phyloP scores from a whole-genome alignment of 1,140 invertebrate species.

The Teleopsis dalmanni region DNA sequence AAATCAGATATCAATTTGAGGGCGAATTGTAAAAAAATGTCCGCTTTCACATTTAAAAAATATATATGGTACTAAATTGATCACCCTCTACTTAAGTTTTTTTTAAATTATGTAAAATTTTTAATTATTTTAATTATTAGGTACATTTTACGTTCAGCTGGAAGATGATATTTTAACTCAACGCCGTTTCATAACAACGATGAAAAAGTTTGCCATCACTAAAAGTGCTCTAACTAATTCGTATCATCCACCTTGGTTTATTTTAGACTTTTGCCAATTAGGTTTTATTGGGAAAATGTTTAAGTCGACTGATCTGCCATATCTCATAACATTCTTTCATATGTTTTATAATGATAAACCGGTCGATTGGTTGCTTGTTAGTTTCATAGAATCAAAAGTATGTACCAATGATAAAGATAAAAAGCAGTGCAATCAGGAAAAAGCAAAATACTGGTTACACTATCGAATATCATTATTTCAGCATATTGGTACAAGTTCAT shows the following conservation, averaged over 20 bases:
- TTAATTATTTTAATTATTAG: slow-evolving; percentile 3
- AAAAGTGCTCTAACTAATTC: slow-evolving; percentile 57
- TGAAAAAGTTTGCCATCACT: slow-evolving; percentile 82
- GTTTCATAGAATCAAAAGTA: slow-evolving; percentile 83
- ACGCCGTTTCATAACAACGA: slow-evolving; percentile 71
- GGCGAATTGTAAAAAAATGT: too few species aligned
- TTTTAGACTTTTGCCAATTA: slow-evolving; percentile 89
- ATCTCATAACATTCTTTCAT: slow-evolving; percentile 86
- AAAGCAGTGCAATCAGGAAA: slow-evolving; percentile 80
- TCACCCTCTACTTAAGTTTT: too few species aligned
- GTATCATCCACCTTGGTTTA: slow-evolving; percentile 72
- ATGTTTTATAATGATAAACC: slow-evolving; percentile 87
- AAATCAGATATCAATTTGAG: too few species aligned
- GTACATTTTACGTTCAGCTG: slow-evolving; percentile 77
- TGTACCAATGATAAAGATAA: slow-evolving; percentile 81
- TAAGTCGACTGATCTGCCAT: slow-evolving; percentile 78
- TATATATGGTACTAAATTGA: too few species aligned
- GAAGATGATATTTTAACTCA: slow-evolving; percentile 95
- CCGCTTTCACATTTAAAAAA: too few species aligned
- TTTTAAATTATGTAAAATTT: too few species aligned
- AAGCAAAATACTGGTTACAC: slow-evolving; percentile 73
- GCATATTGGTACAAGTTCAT: slow-evolving; percentile 92
- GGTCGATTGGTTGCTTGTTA: slow-evolving; percentile 92
- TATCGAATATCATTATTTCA: slow-evolving; percentile 92
- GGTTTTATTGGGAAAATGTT: slow-evolving; percentile 95